Evolutionary conservation across 2,888 invertebrate species (phyloP), one percentile per base, ranked within the genome.

Genomic region (Ophonus ardosiacus): DNA sequence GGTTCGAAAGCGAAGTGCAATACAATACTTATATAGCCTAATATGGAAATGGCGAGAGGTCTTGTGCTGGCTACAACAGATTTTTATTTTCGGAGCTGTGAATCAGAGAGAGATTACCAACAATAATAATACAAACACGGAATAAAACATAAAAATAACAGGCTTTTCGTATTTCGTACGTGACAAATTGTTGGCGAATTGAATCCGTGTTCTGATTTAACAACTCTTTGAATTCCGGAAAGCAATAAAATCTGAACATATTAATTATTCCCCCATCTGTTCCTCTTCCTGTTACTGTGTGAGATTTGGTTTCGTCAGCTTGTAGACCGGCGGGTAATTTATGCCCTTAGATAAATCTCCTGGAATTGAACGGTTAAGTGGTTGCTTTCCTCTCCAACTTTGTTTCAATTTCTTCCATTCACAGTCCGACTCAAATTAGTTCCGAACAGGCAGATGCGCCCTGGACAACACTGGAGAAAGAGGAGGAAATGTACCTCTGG

Each of bases 401-500:
- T 79, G 79, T 79, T 79, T 79, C 71, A 74, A 74, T 74, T 78
- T 57, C 78, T 78, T 78, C 78, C 17, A 57, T 78, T 56, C 24
- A 15, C 17, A 31, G 74, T 51, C 74, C n/a, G 74, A n/a, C 21
- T 78, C 56, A 78, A 78, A 78, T 78, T 78, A 78, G 78, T 78
- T 78, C 56, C 31, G 63, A 8, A 63, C 68, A 40, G 71, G 40
- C 71, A 74, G 40, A 40, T 78, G 78, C 38, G 57, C 4, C 78
- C 40, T 57, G 51, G 65, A 21, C 18, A 21, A 31, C 8, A 7
- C 18, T 57, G 15, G 59, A 59, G 59, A 59, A 51, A 10, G 59
- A 59, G 59, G 17, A 51, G 6, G 10, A 2, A 13, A 51, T 10
- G 10, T 10, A 17, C 5, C n/a, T 3, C 18, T 59, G 38, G 15